Percentiles rank a stretch among this genome's conserved stretches.
phyloP scores from a whole-genome alignment of 2,888 invertebrate genomes.

The Hemistola chrysoprasaria region DNA sequence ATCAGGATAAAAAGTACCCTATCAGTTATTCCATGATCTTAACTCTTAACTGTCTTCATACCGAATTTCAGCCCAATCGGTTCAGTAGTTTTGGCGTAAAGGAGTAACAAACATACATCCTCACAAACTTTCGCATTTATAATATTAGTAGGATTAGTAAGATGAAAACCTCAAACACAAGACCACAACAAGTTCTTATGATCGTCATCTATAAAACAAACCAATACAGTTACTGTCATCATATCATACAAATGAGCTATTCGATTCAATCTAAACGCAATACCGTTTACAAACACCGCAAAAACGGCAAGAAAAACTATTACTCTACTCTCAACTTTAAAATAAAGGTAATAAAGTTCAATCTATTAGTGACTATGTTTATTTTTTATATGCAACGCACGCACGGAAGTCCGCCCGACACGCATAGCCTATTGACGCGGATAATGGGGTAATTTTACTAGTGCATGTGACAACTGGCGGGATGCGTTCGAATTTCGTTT shows the following conservation, averaged over 20 bases:
- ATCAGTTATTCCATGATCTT: no score
- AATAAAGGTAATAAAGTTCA: not conserved
- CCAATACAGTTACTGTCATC: constrained; percentile 8
- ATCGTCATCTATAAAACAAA: no score
- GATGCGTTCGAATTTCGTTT: constrained; percentile 6
- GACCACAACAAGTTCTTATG: no score
- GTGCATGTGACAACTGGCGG: constrained; percentile 21
- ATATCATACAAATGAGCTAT: constrained; percentile 15
- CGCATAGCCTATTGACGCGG: constrained; percentile 26
- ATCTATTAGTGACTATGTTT: not conserved
- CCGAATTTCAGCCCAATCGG: no score
- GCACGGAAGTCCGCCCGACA: constrained; percentile 43
- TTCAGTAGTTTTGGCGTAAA: no score
- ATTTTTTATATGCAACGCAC: constrained; percentile 23
- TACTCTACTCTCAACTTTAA: constrained; percentile 4
- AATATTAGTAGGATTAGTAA: no score
- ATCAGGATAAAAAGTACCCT: no score
- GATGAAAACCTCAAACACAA: no score
- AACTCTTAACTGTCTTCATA: no score
- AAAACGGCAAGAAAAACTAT: constrained; percentile 7
- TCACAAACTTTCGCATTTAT: no score
- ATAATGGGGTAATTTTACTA: constrained; percentile 27
- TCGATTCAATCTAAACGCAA: constrained; percentile 20
- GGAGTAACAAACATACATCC: no score
- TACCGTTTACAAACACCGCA: constrained; percentile 14